Conservation (phyloP, 1,140 invertebrate genomes). For the Drosophila orosa region DNA sequence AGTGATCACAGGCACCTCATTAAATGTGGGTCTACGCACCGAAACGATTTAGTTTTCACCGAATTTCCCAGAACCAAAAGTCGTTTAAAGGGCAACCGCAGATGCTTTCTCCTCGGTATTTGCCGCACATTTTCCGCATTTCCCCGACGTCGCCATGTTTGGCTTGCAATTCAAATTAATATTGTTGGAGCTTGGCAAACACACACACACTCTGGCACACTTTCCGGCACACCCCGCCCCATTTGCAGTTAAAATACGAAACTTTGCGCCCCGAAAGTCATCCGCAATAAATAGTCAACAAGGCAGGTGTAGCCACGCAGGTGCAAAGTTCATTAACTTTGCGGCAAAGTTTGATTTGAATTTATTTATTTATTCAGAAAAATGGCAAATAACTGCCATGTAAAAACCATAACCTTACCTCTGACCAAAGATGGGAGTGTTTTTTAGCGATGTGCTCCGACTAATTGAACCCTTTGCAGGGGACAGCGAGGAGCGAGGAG, state of each 20-base stretch:
- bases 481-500: neutral
- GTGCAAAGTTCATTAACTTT: slow-evolving; percentile 52
- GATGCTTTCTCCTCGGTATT: slow-evolving; percentile 1
- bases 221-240: slow-evolving; percentile 1
- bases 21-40: slow-evolving; percentile 23
- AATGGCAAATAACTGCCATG: too few species aligned
- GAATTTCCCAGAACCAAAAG: slow-evolving; percentile 36
- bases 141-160: slow-evolving; percentile 9
- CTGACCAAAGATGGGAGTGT: too few species aligned
- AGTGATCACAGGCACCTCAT: neutral
- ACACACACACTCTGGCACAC: slow-evolving; percentile 7
- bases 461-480: slow-evolving; percentile 46
- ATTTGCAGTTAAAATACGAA: slow-evolving; percentile 36
- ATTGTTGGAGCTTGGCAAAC: slow-evolving; percentile 32
- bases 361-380: too few species aligned
- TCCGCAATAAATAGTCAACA: slow-evolving; percentile 28
- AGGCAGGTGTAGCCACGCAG: neutral
- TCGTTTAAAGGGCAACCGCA: slow-evolving; percentile 51
- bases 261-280: slow-evolving; percentile 25
- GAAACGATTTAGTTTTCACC: slow-evolving; percentile 41
- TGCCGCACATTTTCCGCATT: neutral
- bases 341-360: slow-evolving; percentile 54
- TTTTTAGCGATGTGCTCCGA: too few species aligned
- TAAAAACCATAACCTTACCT: too few species aligned
- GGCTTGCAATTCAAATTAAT: slow-evolving; percentile 44